phyloP scores from a whole-genome alignment of 2,888 invertebrate genomes.

The Eremobia ochroleuca region DNA sequence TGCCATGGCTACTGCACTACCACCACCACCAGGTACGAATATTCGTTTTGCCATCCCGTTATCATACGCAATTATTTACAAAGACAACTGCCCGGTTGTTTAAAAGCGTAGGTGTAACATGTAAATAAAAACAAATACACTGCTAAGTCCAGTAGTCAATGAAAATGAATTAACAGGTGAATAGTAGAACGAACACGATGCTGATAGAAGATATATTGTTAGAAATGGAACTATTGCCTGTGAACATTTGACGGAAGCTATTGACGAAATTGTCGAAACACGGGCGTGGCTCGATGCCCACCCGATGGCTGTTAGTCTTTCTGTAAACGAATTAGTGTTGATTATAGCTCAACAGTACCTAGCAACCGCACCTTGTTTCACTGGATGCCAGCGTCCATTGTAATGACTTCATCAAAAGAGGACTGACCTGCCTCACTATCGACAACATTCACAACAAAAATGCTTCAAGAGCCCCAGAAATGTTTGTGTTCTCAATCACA shows the following conservation, averaged over 20 bases:
- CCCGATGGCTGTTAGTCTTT: conserved; percentile 76
- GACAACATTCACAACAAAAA: conserved; percentile 35
- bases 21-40: conserved; percentile 73
- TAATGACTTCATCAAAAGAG: conserved; percentile 50
- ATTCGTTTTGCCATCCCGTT: conserved; percentile 8
- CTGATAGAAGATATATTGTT: conserved; percentile 25
- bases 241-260: conserved; percentile 56
- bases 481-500: background rate
- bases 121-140: conserved; percentile 64
- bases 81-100: conserved; percentile 20
- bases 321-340: conserved; percentile 80
- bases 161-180: conserved; percentile 17
- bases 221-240: conserved; percentile 34
- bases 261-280: conserved; percentile 72
- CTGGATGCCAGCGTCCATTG: conserved; percentile 50
- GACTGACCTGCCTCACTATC: conserved; percentile 72
- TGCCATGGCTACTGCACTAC: conserved; percentile 60
- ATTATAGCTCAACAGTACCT: conserved; percentile 72
- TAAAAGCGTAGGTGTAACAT: conserved; percentile 44
- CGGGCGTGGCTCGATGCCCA: conserved; percentile 82
- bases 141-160: conserved; percentile 16
- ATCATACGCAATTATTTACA: conserved; percentile 14
- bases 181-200: conserved; percentile 6
- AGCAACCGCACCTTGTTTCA: conserved; percentile 72
- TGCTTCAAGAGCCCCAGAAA: conserved; percentile 3